Conservation (phyloP, 1,140 invertebrate species). For the Drosophila varians region DNA sequence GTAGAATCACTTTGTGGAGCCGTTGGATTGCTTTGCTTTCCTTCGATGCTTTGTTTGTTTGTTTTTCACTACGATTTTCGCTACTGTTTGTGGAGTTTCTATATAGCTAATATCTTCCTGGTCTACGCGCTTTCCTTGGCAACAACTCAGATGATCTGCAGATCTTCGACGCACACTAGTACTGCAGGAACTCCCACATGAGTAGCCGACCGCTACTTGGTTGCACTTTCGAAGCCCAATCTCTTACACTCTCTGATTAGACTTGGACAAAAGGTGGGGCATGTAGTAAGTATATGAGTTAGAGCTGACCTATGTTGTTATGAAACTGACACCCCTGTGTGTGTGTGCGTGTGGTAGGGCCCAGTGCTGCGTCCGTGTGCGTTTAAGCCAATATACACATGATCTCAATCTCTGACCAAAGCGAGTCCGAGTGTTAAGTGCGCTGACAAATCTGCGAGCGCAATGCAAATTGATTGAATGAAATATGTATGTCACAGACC, state of each 20-base stretch:
- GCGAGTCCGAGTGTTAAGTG: not conserved
- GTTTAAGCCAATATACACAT: conserved; percentile 26
- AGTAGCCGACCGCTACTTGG: conserved; percentile 55
- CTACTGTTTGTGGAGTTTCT: conserved; percentile 4
- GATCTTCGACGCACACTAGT: conserved; percentile 17
- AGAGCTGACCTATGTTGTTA: conserved; percentile 54
- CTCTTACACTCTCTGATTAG: conserved; percentile 4
- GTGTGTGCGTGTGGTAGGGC: not conserved
- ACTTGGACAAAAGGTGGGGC: conserved; percentile 15
- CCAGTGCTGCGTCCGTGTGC: conserved; percentile 10
- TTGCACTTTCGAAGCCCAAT: conserved; percentile 32
- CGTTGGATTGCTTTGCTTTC: conserved; percentile 18
- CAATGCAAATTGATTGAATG: conserved; percentile 40
- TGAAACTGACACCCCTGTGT: conserved; percentile 53
- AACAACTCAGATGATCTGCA: conserved; percentile 37
- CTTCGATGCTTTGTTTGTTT: conserved; percentile 10
- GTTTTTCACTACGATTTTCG: conserved; percentile 13
- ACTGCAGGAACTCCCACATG: conserved; percentile 8
- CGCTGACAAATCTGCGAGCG: conserved; percentile 13
- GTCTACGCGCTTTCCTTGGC: conserved; percentile 44
- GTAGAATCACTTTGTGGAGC: conserved; percentile 62
- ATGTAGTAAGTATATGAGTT: conserved; percentile 46
- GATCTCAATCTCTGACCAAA: not conserved
- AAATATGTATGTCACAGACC: not conserved
- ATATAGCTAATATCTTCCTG: conserved; percentile 2